Percentiles rank a stretch among this genome's conserved stretches.
Evolutionary conservation across 2,797 vertebrate species (phyloP).

Genomic region (Epinephelus awoara): DNA sequence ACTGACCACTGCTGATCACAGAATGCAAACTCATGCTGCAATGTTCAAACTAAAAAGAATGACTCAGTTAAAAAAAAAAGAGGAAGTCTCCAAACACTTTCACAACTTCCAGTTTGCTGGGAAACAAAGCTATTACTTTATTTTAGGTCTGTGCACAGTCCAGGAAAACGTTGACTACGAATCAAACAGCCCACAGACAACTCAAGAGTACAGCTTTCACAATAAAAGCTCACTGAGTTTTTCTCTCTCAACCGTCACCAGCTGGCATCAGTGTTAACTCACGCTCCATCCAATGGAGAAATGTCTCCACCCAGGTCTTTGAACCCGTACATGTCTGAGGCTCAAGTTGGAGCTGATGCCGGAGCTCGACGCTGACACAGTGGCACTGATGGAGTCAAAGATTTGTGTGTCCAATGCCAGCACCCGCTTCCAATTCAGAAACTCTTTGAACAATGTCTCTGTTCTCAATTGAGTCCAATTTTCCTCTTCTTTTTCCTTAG

Average conservation of each 20-base stretch:
- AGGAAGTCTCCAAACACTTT: slow-evolving; percentile 24
- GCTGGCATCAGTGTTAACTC: slow-evolving; percentile 59
- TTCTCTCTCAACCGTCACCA: slow-evolving; percentile 51
- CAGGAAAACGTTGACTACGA: slow-evolving; percentile 47
- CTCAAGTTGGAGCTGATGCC: slow-evolving; percentile 34
- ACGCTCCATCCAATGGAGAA: slow-evolving; percentile 48
- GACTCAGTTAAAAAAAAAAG: neutral
- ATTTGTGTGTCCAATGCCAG: slow-evolving; percentile 63
- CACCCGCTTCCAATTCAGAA: slow-evolving; percentile 80
- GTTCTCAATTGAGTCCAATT: slow-evolving; percentile 80
- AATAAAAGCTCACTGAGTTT: slow-evolving; percentile 32
- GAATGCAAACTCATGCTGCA: neutral
- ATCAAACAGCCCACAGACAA: slow-evolving; percentile 46
- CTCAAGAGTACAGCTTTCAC: slow-evolving; percentile 51
- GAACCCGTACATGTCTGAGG: slow-evolving; percentile 36
- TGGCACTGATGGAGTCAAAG: slow-evolving; percentile 69
- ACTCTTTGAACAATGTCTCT: slow-evolving; percentile 78
- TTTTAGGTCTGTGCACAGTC: slow-evolving; percentile 42
- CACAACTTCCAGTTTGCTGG: slow-evolving; percentile 47
- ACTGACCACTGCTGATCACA: slow-evolving; percentile 22
- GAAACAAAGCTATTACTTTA: slow-evolving; percentile 57
- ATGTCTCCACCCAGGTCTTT: slow-evolving; percentile 56
- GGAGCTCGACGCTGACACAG: slow-evolving; percentile 49
- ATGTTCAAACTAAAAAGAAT: slow-evolving; percentile 14
- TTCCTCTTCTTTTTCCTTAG: slow-evolving; percentile 72